Base-by-base conservation (phyloP, 2,797 vertebrate genomes). In the Microcaecilia unicolor region DNA sequence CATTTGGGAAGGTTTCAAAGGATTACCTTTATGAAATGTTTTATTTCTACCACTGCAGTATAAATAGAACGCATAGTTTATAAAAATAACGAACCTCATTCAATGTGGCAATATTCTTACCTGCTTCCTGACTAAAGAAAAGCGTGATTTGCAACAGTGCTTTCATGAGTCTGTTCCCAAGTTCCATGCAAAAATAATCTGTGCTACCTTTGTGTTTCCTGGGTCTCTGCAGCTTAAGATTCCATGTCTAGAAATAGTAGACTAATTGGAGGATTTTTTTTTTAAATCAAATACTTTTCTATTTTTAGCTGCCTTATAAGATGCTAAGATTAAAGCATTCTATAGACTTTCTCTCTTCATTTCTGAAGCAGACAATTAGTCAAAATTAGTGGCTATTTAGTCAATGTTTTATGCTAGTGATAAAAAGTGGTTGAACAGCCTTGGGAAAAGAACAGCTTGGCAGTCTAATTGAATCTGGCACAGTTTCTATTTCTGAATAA, bases 381-480 rank as follows among this genome's bases (percentile, higher is more conserved):
- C 48, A 51, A 64, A 76, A 76, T 67, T 58, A 59, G 48, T 69
- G 55, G 56, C 32, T 43, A 51, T 54, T 61, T 61, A 52, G 59
- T 57, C 53, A 61, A 34, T 64, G 57, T 61, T 77, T 57, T 53
- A 48, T 53, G 35, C 55, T 74, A 77, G 66, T 60, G 63, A 61
- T 28, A n/a, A 47, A 33, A 61, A 69, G 49, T 44, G 58, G 58
- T 41, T 45, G 47, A 65, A 50, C 58, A 61, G 64, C 61, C 74
- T 73, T 61, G 66, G 66, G 68, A 70, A 67, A 65, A 48, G 70
- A 72, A 66, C 66, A 51, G 67, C 36, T 64, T 65, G 69, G 61
- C 22, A 27, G 42, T 54, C 66, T 80, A 70, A 77, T 72, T 74
- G 72, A 75, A 59, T 52, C 66, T 69, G 70, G 72, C 70, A 68